A percentile compares a stretch with the other conserved stretches of the same genome.
Evolutionary conservation across 2,888 invertebrate genomes (phyloP).

Genomic region (Eilema sororculum): DNA sequence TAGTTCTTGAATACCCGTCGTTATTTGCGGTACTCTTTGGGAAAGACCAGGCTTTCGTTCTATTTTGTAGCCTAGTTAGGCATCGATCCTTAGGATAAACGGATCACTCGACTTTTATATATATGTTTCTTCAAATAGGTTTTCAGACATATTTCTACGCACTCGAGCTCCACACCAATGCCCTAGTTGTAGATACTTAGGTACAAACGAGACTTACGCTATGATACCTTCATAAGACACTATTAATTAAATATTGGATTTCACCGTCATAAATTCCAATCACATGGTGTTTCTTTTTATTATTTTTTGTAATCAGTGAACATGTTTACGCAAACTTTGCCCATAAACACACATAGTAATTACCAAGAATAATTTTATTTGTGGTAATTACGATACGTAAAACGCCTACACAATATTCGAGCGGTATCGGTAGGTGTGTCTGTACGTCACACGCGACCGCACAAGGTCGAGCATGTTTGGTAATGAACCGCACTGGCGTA

Average conservation of each 20-base stretch:
- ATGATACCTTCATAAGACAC: too few species aligned
- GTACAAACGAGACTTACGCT: too few species aligned
- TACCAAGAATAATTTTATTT: background rate
- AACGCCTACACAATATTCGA: background rate
- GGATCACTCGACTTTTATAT: too few species aligned
- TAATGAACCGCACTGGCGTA: slow-evolving; percentile 30
- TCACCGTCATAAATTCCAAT: background rate
- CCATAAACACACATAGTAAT: background rate
- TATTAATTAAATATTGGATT: background rate
- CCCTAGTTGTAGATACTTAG: too few species aligned
- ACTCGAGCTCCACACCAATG: too few species aligned
- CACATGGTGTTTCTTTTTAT: background rate
- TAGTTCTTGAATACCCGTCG: too few species aligned
- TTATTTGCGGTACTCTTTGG: too few species aligned
- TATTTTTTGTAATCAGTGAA: background rate
- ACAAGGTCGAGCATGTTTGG: slow-evolving; percentile 41
- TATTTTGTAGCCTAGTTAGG: too few species aligned
- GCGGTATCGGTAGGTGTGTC: slow-evolving; percentile 43
- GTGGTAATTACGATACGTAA: background rate
- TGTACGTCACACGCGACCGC: slow-evolving; percentile 31
- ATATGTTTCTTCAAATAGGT: too few species aligned
- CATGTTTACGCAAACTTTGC: background rate
- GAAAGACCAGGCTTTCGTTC: too few species aligned
- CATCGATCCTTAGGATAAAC: too few species aligned
- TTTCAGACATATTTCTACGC: too few species aligned